A percentile compares a stretch with the other conserved stretches of the same genome.
These are phyloP conservation scores for Volucella zonaria DNA, from an alignment of 2,888 invertebrate species.

Conservation along the genomic window DNA sequence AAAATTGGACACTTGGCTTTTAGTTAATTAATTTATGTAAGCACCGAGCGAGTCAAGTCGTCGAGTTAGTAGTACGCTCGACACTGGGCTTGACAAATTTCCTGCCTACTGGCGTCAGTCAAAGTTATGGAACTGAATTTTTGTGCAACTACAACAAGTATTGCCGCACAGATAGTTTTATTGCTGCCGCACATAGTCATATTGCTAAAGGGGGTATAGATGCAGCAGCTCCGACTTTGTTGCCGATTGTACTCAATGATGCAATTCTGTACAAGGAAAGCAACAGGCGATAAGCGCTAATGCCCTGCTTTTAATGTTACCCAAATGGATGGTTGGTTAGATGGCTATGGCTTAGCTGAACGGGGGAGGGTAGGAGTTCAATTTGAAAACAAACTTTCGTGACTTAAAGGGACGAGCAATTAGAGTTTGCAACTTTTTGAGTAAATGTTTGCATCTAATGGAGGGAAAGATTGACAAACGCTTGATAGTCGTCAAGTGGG, in stretches of 20 bases:
- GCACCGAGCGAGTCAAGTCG: slow-evolving; percentile 43
- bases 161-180: slow-evolving; percentile 9
- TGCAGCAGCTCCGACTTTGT: slow-evolving; percentile 11
- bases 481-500: neutral
- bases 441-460: slow-evolving; percentile 31
- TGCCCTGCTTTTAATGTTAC: slow-evolving; percentile 19
- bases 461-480: slow-evolving; percentile 23
- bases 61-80: neutral
- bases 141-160: slow-evolving; percentile 34
- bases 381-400: slow-evolving; percentile 46
- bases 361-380: neutral
- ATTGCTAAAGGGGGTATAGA: slow-evolving; percentile 3
- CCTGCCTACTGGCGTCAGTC: slow-evolving; percentile 10
- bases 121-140: slow-evolving; percentile 47
- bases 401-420: slow-evolving; percentile 5
- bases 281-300: slow-evolving; percentile 11
- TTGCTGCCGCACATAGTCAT: neutral
- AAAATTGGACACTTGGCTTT: slow-evolving; percentile 41
- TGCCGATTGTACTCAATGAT: slow-evolving; percentile 7
- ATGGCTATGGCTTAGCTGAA: too few species aligned
- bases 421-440: slow-evolving; percentile 10
- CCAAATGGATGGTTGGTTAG: slow-evolving; percentile 35
- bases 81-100: slow-evolving; percentile 49
- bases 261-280: slow-evolving; percentile 25
- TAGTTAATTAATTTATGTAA: slow-evolving; percentile 66